Evolutionary conservation across 1,140 invertebrate species (phyloP).

Genomic region (Halesus radiatus): DNA sequence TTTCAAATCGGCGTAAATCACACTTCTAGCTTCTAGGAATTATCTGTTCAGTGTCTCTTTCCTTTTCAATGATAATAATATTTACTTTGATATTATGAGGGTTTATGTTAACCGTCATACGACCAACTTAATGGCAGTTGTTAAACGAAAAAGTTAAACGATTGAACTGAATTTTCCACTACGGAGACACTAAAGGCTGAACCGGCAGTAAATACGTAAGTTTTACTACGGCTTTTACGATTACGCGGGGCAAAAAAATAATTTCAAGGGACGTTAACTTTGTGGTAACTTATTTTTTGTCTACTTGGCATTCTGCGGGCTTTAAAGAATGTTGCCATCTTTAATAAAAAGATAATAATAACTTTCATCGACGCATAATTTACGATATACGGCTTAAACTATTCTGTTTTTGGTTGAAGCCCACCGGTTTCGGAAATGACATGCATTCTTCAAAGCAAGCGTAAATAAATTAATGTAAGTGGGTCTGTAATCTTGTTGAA

Average conservation of each 20-base stretch:
- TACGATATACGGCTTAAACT: no score
- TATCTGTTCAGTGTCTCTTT: no score
- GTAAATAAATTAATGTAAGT: no score
- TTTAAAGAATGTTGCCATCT: not conserved
- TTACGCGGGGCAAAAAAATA: slow-evolving; percentile 12
- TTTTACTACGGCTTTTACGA: slow-evolving; percentile 13
- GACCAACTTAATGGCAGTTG: slow-evolving; percentile 9
- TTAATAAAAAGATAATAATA: no score
- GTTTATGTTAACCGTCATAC: not conserved
- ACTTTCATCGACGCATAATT: no score
- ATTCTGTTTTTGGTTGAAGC: no score
- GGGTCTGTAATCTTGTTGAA: no score
- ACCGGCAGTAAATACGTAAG: slow-evolving; percentile 25
- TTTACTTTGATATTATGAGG: slow-evolving; percentile 7
- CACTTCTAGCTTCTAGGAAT: no score
- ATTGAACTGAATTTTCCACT: slow-evolving; percentile 13
- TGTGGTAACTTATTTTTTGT: slow-evolving; percentile 4
- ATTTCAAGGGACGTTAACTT: slow-evolving; percentile 25
- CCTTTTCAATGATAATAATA: slow-evolving; percentile 2
- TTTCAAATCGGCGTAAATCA: no score
- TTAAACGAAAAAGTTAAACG: slow-evolving; percentile 23
- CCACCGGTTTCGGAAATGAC: no score
- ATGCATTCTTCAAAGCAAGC: no score
- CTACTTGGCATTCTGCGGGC: not conserved
- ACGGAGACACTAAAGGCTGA: slow-evolving; percentile 14